phyloP scores from a whole-genome alignment of 2,113 vertebrate genomes.

The Junco hyemalis region DNA sequence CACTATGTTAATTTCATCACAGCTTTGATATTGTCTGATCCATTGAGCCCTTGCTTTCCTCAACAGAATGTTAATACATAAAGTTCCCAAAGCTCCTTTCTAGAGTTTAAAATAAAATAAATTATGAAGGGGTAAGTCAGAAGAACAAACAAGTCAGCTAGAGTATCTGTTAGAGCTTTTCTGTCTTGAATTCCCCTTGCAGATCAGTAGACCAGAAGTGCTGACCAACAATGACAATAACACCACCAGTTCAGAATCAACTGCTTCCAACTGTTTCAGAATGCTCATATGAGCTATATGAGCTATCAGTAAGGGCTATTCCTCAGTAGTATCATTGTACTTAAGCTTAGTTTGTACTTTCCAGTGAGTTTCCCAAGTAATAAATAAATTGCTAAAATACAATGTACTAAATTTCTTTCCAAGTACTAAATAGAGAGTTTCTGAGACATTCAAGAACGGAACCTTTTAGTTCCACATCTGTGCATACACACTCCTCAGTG shows the following conservation, averaged over 20 bases:
- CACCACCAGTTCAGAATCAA: background rate
- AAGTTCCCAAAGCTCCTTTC: background rate
- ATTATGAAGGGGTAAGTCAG: background rate
- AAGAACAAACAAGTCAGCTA: background rate
- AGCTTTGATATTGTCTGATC: background rate
- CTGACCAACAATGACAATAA: background rate
- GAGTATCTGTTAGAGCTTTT: background rate
- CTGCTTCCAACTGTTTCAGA: background rate
- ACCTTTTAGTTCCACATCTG: background rate
- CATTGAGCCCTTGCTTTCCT: background rate
- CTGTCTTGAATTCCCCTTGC: background rate
- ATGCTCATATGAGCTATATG: background rate
- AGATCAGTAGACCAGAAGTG: background rate
- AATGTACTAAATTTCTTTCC: background rate
- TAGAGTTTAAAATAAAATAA: background rate
- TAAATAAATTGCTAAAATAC: background rate
- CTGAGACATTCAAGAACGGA: background rate
- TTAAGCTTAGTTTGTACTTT: background rate
- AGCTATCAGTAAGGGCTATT: background rate
- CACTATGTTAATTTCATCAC: background rate
- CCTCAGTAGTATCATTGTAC: background rate
- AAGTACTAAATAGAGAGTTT: background rate
- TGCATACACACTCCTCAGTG: accelerated
- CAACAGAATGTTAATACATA: background rate
- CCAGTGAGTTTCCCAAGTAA: background rate